phyloP scores from a whole-genome alignment of 1,140 invertebrate species.

The Zophobas morio region DNA sequence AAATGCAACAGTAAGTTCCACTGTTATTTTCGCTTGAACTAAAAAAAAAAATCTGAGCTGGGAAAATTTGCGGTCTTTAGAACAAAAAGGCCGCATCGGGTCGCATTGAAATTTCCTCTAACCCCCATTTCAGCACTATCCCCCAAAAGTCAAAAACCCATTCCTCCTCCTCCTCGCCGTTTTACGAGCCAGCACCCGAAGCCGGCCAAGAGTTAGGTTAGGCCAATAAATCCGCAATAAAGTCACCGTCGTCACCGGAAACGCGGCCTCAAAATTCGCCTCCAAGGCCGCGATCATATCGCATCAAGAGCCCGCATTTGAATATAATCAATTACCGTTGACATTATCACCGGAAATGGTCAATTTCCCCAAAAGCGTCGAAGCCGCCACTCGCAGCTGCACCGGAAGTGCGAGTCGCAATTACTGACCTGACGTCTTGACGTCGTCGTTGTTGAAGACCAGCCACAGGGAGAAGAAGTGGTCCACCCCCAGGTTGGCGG shows the following conservation, averaged over 20 bases:
- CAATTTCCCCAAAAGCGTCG: constrained; percentile 13
- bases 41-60: too few relatives aligned
- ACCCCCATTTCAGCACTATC: too few relatives aligned
- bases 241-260: neutral
- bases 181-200: neutral
- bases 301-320: neutral
- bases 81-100: too few relatives aligned
- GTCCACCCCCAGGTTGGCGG: constrained; percentile 68
- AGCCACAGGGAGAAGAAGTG: constrained; percentile 72
- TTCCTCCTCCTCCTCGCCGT: neutral
- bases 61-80: too few relatives aligned
- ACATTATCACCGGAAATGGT: constrained; percentile 6
- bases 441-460: constrained; percentile 71
- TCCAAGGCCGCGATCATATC: neutral
- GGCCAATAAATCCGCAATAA: neutral
- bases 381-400: neutral
- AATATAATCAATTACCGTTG: neutral
- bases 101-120: too few relatives aligned
- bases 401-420: constrained; percentile 7
- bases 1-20: too few relatives aligned
- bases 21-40: too few relatives aligned
- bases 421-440: constrained; percentile 69
- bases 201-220: neutral
- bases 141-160: too few relatives aligned
- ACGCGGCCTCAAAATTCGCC: constrained; percentile 1